These are phyloP conservation scores for Ichneumon xanthorius DNA, from an alignment of 2,888 invertebrate species.

Conservation along the genomic window DNA sequence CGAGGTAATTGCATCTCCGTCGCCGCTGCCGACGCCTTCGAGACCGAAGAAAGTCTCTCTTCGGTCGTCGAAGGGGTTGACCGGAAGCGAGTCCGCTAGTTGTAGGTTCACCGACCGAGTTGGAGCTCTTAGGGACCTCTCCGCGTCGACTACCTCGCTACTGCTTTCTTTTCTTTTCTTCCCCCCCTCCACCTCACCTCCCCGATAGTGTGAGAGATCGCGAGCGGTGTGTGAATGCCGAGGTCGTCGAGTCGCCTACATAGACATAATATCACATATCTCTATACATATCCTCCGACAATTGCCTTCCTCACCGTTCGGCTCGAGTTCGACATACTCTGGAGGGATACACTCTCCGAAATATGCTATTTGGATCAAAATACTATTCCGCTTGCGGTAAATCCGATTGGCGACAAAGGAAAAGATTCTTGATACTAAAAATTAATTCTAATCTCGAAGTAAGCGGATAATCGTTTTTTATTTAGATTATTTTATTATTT, in stretches of 20 bases:
- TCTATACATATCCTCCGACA: not conserved
- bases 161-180: conserved; percentile 22
- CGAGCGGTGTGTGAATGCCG: conserved; percentile 15
- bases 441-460: too few species aligned
- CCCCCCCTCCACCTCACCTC: not conserved
- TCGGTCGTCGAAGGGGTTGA: conserved; percentile 33
- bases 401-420: too few species aligned
- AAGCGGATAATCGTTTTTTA: too few species aligned
- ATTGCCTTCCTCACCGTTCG: not conserved
- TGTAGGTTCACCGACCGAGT: conserved; percentile 34
- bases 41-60: conserved; percentile 28
- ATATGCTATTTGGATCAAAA: too few species aligned
- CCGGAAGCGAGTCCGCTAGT: conserved; percentile 14
- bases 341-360: too few species aligned
- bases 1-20: conserved; percentile 38
- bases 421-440: too few species aligned
- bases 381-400: too few species aligned
- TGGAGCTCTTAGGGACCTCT: conserved; percentile 22
- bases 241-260: not conserved
- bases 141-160: not conserved
- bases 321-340: not conserved
- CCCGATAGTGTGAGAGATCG: conserved; percentile 37
- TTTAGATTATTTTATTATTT: too few species aligned
- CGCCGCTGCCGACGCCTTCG: conserved; percentile 7
- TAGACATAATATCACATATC: not conserved